phyloP scores from a whole-genome alignment of 2,888 invertebrate genomes.

The Masnerella sp. region DNA sequence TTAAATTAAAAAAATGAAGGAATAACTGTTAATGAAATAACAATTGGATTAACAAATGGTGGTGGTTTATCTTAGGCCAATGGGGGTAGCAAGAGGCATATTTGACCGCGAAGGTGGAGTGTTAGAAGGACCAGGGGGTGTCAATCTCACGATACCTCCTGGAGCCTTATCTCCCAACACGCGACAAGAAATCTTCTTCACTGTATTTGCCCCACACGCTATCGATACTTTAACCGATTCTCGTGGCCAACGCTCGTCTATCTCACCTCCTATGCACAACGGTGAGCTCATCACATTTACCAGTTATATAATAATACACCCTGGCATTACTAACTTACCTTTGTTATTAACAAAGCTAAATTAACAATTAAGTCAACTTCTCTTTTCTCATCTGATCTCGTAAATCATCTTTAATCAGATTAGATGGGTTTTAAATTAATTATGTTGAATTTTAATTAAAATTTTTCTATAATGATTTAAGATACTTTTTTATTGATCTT shows the following conservation, averaged over 20 bases:
- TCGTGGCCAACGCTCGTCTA: slow-evolving; percentile 70
- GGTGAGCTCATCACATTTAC: slow-evolving; percentile 67
- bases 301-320: too few species aligned
- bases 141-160: slow-evolving; percentile 91
- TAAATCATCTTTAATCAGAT: too few species aligned
- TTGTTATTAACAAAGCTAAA: too few species aligned
- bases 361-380: too few species aligned
- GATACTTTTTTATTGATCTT: too few species aligned
- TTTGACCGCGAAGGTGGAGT: slow-evolving; percentile 90
- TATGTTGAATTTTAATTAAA: too few species aligned
- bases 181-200: slow-evolving; percentile 96
- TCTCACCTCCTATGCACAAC: slow-evolving; percentile 73
- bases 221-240: slow-evolving; percentile 83
- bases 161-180: slow-evolving; percentile 90
- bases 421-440: too few species aligned
- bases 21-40: not conserved
- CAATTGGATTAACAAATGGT: slow-evolving; percentile 56
- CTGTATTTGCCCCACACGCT: slow-evolving; percentile 89
- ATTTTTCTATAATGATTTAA: too few species aligned
- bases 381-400: too few species aligned
- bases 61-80: slow-evolving; percentile 68
- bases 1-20: too few species aligned
- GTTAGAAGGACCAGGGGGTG: slow-evolving; percentile 92
- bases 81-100: slow-evolving; percentile 78
- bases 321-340: too few species aligned